Base-by-base conservation (phyloP, 2,797 vertebrate species). In the Eleutherodactylus coqui region DNA sequence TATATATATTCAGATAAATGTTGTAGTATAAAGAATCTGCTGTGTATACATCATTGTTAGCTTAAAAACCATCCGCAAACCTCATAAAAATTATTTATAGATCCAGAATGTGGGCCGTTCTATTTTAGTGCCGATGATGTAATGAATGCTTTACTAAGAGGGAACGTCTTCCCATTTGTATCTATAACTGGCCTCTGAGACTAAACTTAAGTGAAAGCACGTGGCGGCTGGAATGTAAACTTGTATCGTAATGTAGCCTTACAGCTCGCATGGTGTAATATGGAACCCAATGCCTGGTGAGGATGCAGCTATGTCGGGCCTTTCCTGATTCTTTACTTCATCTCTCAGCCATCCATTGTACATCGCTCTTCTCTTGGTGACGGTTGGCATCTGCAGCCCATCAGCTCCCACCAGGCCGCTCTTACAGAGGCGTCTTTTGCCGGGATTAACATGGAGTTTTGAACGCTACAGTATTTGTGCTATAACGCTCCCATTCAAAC, bases 301-400 rank as follows among this genome's bases (percentile, higher is more conserved):
- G 84, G 76, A 85, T 85, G 64, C 19, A n/a, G n/a, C 34, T 14
- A 43, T 53, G 53, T 34, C 45, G 64, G 34, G 29, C 21, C 79
- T 51, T 70, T 53, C 43, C 60, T 70, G 64, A 70, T n/a, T 10
- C 60, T 77, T 84, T 34, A 84, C 82, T 84, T 84, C 73, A 84
- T 84, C 55, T 27, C 73, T 77, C 38, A 67, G 83, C 58, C 83
- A 84, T 84, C 75, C 49, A 51, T 27, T 47, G 62, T 14, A 16
- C 17, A 11, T 17, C 11, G 3, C 41, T 67, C 55, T 8, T 24
- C 43, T 38, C 72, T 32, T 41, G 38, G 67, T 43, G 36, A 75
- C 36, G 72, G 60, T 84, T 76, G 67, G 67, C 32, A 76, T 67
- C 43, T 27, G 32, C 43, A 13, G 83, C 55, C 73, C 47, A 45